Evolutionary conservation across 2,113 vertebrate genomes (phyloP), one percentile per base, ranked within the genome.

Genomic region (Fulica atra): DNA sequence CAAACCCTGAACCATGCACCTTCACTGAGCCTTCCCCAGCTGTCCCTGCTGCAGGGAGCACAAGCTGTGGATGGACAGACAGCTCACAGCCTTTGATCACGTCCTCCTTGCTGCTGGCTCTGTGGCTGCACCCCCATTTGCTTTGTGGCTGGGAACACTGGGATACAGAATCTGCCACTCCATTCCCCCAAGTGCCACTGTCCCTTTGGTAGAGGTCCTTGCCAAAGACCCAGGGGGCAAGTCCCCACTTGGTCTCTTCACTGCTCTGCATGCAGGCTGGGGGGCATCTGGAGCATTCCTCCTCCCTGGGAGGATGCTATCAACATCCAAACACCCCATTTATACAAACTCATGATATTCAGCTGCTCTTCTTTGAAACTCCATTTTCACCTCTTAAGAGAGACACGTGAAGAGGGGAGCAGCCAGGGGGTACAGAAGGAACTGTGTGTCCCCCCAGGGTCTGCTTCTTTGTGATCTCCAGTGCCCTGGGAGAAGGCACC

Each of bases 211-310:
- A 60, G 31, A 19, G 7, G 11, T 28, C 48, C 44, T 18, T 7
- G n/a, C n/a, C n/a, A n/a, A 70, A 70, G 64, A 54, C 20, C 11
- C 24, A 25, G 36, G 35, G 36, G 18, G 7, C 2, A 56, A 26
- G 38, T 2, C 57, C 12, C 2, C 16, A 23, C 20, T 83, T 0
- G 0, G 7, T 38, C 21, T 61, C 21, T 2, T 44, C 3, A 0
- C 4, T 60, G 26, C 25, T 57, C 42, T 59, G 8, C 0, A 0
- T 36, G 36, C 59, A 77, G 44, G 11, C 51, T 76, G 19, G 9
- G n/a, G 18, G 16, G 3, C 3, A 16, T 3, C 3, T 54, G 64
- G 13, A 72, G 8, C 23, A 25, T 36, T 83, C 64, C 21, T 48
- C 9, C 28, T 60, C 33, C 56, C 29, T 3, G 8, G 29, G 35